These are phyloP conservation scores for Polypterus bichir DNA, from an alignment of 2,113 vertebrate species.

Conservation along the genomic window DNA sequence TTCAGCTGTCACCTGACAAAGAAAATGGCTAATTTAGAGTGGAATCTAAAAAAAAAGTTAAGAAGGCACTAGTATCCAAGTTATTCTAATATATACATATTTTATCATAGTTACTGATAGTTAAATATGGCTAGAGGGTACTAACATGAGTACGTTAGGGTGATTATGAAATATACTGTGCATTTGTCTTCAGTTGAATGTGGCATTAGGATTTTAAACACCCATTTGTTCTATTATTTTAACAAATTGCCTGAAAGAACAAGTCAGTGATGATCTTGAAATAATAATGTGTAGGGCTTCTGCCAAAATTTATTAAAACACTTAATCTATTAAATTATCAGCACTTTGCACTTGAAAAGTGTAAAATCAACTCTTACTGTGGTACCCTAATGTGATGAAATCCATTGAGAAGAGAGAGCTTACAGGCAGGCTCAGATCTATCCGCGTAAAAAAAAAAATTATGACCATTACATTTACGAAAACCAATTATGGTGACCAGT, in stretches of 20 bases:
- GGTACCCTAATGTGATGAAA: conserved; percentile 9
- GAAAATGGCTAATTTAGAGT: too few species aligned
- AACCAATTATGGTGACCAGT: conserved; percentile 29
- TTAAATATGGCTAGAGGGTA: conserved; percentile 22
- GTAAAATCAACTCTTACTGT: conserved; percentile 15
- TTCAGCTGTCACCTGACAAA: too few species aligned
- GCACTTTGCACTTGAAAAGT: conserved; percentile 12
- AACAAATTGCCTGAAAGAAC: conserved; percentile 44
- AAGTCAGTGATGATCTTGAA: conserved; percentile 33
- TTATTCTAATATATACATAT: too few species aligned
- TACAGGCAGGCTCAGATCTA: conserved; percentile 21
- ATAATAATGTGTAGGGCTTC: conserved; percentile 30
- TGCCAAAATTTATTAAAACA: conserved; percentile 33
- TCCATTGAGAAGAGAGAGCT: conserved; percentile 1
- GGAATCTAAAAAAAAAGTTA: too few species aligned
- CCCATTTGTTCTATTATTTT: conserved; percentile 37
- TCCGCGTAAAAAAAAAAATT: conserved; percentile 20
- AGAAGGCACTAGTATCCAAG: too few species aligned
- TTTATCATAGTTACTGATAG: conserved; percentile 24
- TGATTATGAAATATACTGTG: too few species aligned
- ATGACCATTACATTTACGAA: conserved; percentile 29
- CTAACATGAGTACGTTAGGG: too few species aligned
- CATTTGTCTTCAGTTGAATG: conserved; percentile 13
- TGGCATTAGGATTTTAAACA: conserved; percentile 43
- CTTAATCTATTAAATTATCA: conserved; percentile 34